Conservation (phyloP, 2,888 invertebrate species). For the Parnassius smintheus region DNA sequence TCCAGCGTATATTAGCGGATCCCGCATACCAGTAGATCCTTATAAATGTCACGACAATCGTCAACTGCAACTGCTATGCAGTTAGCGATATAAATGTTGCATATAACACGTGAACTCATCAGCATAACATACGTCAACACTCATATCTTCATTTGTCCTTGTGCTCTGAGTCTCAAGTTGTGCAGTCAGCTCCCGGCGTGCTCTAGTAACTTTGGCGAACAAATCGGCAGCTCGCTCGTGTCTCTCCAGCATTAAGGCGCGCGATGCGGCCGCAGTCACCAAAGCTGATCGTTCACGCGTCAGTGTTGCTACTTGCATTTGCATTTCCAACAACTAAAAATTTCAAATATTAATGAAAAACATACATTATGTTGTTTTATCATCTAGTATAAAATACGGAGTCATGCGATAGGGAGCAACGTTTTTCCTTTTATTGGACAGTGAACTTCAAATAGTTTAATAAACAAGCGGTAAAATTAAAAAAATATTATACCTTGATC, state of each 20-base stretch:
- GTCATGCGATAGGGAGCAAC: too few relatives aligned
- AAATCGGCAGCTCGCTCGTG: conserved; percentile 67
- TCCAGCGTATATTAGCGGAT: too few relatives aligned
- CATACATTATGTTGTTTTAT: too few relatives aligned
- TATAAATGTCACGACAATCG: too few relatives aligned
- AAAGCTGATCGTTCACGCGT: conserved; percentile 61
- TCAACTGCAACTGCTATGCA: not conserved
- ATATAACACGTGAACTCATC: not conserved
- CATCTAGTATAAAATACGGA: too few relatives aligned
- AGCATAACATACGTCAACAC: conserved; percentile 3
- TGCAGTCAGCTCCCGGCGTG: conserved; percentile 55
- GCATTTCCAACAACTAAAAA: conserved; percentile 57
- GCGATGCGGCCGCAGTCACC: conserved; percentile 62
- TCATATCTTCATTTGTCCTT: conserved; percentile 42
- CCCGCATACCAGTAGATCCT: too few relatives aligned
- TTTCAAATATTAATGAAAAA: not conserved
- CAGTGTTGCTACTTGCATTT: conserved; percentile 64
- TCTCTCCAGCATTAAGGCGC: conserved; percentile 69
- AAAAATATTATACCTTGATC: too few relatives aligned
- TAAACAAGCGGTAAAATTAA: too few relatives aligned
- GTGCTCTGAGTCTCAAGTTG: conserved; percentile 48
- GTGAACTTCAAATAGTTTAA: too few relatives aligned
- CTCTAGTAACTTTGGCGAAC: conserved; percentile 57
- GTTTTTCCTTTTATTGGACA: too few relatives aligned
- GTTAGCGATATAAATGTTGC: not conserved